A percentile compares a stretch with the other conserved stretches of the same genome.
phyloP scores from a whole-genome alignment of 2,888 invertebrate species.

The Chalcosyrphus nemorum region DNA sequence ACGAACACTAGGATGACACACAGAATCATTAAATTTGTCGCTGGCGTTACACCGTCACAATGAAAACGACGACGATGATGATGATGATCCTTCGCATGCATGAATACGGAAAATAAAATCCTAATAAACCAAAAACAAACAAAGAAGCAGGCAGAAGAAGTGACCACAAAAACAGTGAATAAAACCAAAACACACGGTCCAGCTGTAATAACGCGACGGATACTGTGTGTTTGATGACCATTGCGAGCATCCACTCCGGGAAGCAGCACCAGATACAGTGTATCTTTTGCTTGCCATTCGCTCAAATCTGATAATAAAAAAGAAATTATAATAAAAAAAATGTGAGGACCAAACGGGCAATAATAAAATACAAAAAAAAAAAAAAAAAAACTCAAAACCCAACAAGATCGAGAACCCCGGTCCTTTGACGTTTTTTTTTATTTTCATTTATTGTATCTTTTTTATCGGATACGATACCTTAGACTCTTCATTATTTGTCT shows the following conservation, averaged over 20 bases:
- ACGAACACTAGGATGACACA: constrained; percentile 57
- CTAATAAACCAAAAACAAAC: constrained; percentile 22
- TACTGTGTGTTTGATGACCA: constrained; percentile 49
- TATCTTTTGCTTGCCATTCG: constrained; percentile 63
- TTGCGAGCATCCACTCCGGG: constrained; percentile 63
- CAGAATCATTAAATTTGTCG: constrained; percentile 72
- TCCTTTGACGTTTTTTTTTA: constrained; percentile 25
- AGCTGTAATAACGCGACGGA: constrained; percentile 51
- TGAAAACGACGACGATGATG: constrained; percentile 14
- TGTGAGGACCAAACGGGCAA: constrained; percentile 27
- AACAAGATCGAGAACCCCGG: constrained; percentile 43
- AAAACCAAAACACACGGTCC: constrained; percentile 55
- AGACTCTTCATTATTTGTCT: constrained; percentile 71
- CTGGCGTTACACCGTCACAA: constrained; percentile 63
- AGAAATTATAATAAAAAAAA: constrained; percentile 62
- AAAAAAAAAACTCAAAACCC: constrained; percentile 9
- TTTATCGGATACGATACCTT: constrained; percentile 49
- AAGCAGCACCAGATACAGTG: constrained; percentile 53
- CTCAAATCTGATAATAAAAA: constrained; percentile 68
- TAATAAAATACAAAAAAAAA: neutral
- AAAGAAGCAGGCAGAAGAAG: neutral
- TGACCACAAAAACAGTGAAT: constrained; percentile 8
- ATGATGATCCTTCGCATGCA: constrained; percentile 51
- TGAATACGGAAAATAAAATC: constrained; percentile 47
- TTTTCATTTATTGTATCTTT: constrained; percentile 9